Conservation (phyloP, 2,113 vertebrate species). For the Copsychus sechellarum region DNA sequence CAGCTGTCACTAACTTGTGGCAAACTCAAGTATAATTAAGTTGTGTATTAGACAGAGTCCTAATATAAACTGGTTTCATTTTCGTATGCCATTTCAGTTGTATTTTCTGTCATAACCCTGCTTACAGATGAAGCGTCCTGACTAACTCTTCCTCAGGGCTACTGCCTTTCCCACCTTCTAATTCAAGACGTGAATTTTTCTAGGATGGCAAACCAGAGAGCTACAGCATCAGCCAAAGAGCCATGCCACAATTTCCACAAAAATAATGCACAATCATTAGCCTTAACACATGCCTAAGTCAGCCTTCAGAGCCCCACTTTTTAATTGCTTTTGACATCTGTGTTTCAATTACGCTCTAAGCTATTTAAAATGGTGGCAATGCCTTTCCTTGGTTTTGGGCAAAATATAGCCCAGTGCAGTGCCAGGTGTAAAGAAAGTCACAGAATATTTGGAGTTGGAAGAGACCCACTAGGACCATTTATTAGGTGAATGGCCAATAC, state of each 20-base stretch:
- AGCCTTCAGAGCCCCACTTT: background rate
- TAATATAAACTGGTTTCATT: background rate
- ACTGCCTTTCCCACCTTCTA: background rate
- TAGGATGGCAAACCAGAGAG: background rate
- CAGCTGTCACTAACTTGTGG: background rate
- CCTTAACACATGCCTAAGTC: background rate
- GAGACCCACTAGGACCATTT: background rate
- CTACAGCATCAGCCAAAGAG: background rate
- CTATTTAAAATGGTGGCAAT: background rate
- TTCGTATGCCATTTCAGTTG: background rate
- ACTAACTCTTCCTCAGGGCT: background rate
- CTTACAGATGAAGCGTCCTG: background rate
- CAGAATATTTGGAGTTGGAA: background rate
- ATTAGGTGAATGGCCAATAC: background rate
- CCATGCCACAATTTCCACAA: background rate
- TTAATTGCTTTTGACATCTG: background rate
- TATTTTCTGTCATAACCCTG: background rate
- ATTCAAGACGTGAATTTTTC: background rate
- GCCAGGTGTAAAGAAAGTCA: background rate
- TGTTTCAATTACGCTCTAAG: background rate
- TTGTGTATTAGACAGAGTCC: background rate
- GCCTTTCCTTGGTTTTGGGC: background rate
- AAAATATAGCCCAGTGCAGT: background rate
- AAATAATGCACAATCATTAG: background rate
- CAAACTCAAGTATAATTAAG: slow-evolving; percentile 22